Base-by-base conservation (phyloP, 2,888 invertebrate genomes). In the Margaritifera margaritifera region DNA sequence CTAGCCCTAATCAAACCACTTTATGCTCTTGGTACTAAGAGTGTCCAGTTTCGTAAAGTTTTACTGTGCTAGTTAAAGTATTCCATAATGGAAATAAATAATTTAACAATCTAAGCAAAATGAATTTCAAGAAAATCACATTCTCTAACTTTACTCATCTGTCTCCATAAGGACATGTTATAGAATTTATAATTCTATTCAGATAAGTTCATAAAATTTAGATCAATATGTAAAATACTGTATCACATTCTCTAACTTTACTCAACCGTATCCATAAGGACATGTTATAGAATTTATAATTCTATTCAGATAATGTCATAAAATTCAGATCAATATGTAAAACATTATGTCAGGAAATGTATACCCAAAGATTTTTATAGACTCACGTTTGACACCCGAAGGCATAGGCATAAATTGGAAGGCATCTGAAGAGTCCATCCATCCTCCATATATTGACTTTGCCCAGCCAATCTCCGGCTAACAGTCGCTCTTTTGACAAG, bases 341-440 rank as follows among this genome's bases (percentile, higher is more conserved):
- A 42, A 15, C 0, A 2, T 15, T 15, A 42, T 42, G 42, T 42
- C 11, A 42, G 2, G 42, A 31, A 31, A 42, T 42, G 42, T 42
- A 15, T 15, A 15, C 15, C 42, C 15, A 42, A 42, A 42, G 42
- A 15, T 2, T 42, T 42, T 42, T 42, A 42, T 42, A 42, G 52
- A 91, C 93, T 92, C 90, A 96, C 94, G 98, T 97, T 91, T 99
- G 99, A 91, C 99, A 99, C 77, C 96, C 97, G 66, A 98, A 92
- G 0, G 98, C 97, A 95, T 98, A 96, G 19, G 97, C 95, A 90
- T 98, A 96, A 81, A 99, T 98, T 0, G 99, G 99, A 77, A 98
- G 92, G 88, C 97, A 96, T 84, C 96, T 96, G 63, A 98, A 91
- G 69, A 97, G 91, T 0, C 98, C 98, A 0, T 94, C 92, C 0